Evolutionary conservation across 2,797 vertebrate genomes (phyloP), one percentile per base, ranked within the genome.

Genomic region (Notolepis coatsorum): DNA sequence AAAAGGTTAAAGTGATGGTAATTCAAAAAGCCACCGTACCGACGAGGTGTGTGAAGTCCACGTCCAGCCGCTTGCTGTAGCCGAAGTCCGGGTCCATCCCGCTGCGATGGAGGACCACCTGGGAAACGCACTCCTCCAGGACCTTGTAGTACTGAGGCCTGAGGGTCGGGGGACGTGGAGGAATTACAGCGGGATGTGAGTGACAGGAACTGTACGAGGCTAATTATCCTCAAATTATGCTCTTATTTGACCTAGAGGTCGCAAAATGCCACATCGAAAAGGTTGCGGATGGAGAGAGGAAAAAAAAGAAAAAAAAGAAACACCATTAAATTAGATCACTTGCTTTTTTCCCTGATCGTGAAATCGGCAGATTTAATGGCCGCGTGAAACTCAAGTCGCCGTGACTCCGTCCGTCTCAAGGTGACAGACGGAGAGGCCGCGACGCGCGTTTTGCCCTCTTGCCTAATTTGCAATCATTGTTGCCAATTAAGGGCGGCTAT

Each of bases 131-230:
- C 69, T 99, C 98, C 60, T 99, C 98, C 62, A 99, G 95, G 81
- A 99, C 94, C 92, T 97, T 99, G 93, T 97, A 99, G 88, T 99
- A 99, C 71, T 99, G 98, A 50, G 97, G 95, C 88, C 98, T 99
- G 72, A 27, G 68, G 81, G 64, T 83, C 60, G 78, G 49, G 48
- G 68, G 61, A 73, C 73, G 73, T 51, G 69, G 79, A 79, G 73
- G 39, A 58, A 81, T 55, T 56, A 49, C 20, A 43, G 45, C 47
- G 58, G 71, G 62, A 80, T 71, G 73, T 81, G 81, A 88, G 61
- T 78, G 87, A 84, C 84, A 84, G 70, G 77, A 82, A 84, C 68
- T 70, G 42, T 70, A 78, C 80, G 68, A 63, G 77, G 71, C 86
- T 79, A 89, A 90, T 91, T 89, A 86, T 78, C 50, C 80, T 75